Conservation (phyloP, 1,140 invertebrate species). For the Onthophagus taurus region DNA sequence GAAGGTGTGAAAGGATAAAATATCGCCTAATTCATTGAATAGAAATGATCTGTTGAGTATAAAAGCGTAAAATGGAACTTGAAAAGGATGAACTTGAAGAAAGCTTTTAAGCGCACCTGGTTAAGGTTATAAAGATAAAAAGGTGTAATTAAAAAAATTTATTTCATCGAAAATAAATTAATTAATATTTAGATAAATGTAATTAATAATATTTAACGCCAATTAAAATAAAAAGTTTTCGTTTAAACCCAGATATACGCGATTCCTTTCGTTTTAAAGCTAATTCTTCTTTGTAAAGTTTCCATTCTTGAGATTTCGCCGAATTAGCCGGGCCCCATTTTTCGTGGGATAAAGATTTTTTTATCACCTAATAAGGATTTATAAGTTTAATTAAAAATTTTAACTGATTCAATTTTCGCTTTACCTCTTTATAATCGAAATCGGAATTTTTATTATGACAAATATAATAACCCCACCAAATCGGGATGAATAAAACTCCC, state of each 20-base stretch:
- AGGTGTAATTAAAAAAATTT: too few relatives aligned
- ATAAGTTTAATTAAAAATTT: not conserved
- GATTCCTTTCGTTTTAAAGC: not conserved
- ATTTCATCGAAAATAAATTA: too few relatives aligned
- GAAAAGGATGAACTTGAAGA: too few relatives aligned
- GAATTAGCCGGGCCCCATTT: not conserved
- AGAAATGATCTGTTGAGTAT: too few relatives aligned
- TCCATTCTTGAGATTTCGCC: not conserved
- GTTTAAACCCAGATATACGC: not conserved
- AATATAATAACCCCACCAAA: slow-evolving; percentile 5
- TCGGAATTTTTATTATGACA: not conserved
- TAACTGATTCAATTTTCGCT: not conserved
- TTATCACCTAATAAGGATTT: not conserved
- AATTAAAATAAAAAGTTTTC: not conserved
- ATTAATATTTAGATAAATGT: too few relatives aligned
- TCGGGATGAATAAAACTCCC: not conserved
- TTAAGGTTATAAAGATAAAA: too few relatives aligned
- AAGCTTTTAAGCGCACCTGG: too few relatives aligned
- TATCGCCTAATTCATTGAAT: too few relatives aligned
- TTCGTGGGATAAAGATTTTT: not conserved
- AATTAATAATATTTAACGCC: not conserved
- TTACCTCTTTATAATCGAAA: not conserved
- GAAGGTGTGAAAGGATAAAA: too few relatives aligned
- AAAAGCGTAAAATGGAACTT: too few relatives aligned
- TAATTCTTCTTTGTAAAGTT: too few relatives aligned